Conservation (phyloP, 2,888 invertebrate species). For the Trilocha varians region DNA sequence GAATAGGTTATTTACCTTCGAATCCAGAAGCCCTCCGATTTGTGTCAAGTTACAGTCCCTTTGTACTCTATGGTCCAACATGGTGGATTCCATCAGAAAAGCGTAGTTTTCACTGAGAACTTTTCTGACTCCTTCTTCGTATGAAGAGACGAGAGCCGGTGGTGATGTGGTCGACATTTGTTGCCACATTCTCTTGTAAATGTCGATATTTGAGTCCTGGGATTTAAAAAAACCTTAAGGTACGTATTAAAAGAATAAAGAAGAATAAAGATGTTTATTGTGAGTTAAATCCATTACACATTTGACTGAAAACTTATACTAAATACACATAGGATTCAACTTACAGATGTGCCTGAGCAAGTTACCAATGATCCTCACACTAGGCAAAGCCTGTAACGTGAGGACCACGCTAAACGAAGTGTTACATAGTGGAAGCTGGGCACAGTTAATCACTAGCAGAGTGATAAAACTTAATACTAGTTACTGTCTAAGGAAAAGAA, state of each 20-base stretch:
- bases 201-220: slow-evolving; percentile 90
- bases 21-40: slow-evolving; percentile 83
- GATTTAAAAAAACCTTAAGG: neutral
- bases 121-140: slow-evolving; percentile 91
- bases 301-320: too few species aligned
- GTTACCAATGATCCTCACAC: too few species aligned
- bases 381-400: too few species aligned
- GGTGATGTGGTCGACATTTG: slow-evolving; percentile 87
- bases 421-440: too few species aligned
- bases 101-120: slow-evolving; percentile 95
- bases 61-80: slow-evolving; percentile 96
- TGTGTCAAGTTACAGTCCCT: slow-evolving; percentile 97
- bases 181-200: slow-evolving; percentile 95
- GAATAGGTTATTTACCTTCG: slow-evolving; percentile 44
- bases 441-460: too few species aligned
- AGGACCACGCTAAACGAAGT: too few species aligned
- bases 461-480: too few species aligned
- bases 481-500: too few species aligned
- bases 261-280: too few species aligned
- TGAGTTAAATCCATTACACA: too few species aligned
- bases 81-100: slow-evolving; percentile 98
- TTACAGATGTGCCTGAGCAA: too few species aligned
- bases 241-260: neutral
- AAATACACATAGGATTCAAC: too few species aligned
- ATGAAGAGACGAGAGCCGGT: slow-evolving; percentile 88